Conservation (phyloP, 1,140 invertebrate genomes). For the Drosophila arawakana region DNA sequence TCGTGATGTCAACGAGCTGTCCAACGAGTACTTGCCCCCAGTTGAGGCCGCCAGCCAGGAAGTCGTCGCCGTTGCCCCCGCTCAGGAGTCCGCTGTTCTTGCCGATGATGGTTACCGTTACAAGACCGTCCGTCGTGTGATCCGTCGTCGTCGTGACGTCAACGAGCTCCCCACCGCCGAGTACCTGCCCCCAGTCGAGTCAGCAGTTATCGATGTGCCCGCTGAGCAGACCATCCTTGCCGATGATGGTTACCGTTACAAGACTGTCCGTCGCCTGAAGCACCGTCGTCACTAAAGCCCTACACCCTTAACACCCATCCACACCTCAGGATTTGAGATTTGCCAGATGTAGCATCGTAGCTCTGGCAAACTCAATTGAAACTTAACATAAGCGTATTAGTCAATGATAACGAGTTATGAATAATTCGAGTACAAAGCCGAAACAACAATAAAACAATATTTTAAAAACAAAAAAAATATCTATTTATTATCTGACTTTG, state of each 20-base stretch:
- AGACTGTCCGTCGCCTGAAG: conserved; percentile 78
- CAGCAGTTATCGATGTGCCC: too few species aligned
- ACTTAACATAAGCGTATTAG: conserved; percentile 73
- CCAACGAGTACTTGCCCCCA: conserved; percentile 71
- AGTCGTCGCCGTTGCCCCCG: conserved; percentile 30
- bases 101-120: conserved; percentile 72
- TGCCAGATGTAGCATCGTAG: conserved; percentile 35
- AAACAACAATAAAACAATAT: conserved; percentile 62
- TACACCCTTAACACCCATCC: conserved; percentile 16
- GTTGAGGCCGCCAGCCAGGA: conserved; percentile 40
- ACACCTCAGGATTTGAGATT: conserved; percentile 59
- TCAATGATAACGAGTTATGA: conserved; percentile 74
- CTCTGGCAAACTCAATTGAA: conserved; percentile 53
- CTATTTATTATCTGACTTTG: background rate
- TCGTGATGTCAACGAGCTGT: conserved; percentile 66
- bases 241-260: conserved; percentile 80
- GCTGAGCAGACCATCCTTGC: conserved; percentile 55
- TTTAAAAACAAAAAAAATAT: conserved; percentile 45
- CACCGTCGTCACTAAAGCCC: conserved; percentile 65
- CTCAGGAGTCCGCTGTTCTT: conserved; percentile 19
- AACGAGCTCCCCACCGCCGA: conserved; percentile 50
- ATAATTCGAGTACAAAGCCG: conserved; percentile 74
- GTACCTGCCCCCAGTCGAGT: conserved; percentile 54
- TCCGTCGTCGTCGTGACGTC: conserved; percentile 68
- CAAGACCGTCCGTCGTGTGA: conserved; percentile 61